These are phyloP conservation scores for Halotydeus destructor DNA, from an alignment of 1,140 invertebrate genomes.

Conservation along the genomic window DNA sequence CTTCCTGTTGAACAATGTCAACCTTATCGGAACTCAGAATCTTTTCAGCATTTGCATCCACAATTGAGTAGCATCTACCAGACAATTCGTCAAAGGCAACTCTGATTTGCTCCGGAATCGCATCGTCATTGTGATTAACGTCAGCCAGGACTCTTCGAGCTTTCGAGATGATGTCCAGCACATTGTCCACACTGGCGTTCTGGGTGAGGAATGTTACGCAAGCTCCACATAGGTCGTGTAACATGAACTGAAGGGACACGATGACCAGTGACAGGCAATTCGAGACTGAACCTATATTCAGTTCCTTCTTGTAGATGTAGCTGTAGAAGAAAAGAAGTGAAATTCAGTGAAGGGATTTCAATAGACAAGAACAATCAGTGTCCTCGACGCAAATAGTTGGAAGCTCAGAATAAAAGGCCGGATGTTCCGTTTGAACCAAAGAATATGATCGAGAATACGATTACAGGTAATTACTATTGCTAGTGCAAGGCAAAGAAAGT, in stretches of 20 bases:
- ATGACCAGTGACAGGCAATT: constrained; percentile 40
- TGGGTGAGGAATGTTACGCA: constrained; percentile 36
- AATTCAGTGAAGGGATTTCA: too few relatives aligned
- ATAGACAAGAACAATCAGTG: constrained; percentile 10
- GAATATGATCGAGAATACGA: neutral
- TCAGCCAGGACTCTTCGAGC: neutral
- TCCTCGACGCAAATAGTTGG: neutral
- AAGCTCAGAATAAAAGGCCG: neutral
- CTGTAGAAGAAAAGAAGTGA: constrained; percentile 9
- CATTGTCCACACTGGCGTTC: constrained; percentile 27
- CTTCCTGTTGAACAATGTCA: constrained; percentile 37
- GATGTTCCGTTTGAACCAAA: neutral
- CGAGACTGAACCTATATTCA: constrained; percentile 36
- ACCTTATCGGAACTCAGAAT: constrained; percentile 38
- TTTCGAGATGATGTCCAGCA: constrained; percentile 27
- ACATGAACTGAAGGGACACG: constrained; percentile 42
- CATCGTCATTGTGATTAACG: too few relatives aligned
- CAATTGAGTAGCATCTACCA: constrained; percentile 33
- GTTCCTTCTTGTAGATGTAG: constrained; percentile 25
- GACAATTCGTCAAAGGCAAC: constrained; percentile 30
- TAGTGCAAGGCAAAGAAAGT: neutral
- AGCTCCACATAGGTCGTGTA: constrained; percentile 34
- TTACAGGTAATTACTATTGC: neutral
- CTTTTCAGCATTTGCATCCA: constrained; percentile 36
- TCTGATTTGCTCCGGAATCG: too few relatives aligned